Evolutionary conservation across 1,140 invertebrate species (phyloP), one percentile per base, ranked within the genome.

Genomic region (Cydia fagiglandana): DNA sequence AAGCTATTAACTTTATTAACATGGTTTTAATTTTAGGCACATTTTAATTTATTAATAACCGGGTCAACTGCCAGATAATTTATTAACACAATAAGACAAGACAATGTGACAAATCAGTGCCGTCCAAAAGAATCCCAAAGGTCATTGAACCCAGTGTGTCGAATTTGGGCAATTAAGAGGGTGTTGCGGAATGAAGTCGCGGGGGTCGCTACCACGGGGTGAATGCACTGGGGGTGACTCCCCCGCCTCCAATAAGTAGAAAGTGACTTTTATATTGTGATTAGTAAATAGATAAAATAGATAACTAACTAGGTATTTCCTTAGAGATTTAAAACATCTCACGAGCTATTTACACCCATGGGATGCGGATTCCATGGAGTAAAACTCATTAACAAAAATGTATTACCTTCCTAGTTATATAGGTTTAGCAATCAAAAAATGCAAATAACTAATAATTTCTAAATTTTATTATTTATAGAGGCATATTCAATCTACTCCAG

Each of bases 131-230:
- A 82, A 81, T 83, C 80, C 79, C 28, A 74, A 24, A 82, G 89
- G 83, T 90, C 85, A 73, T 87, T 89, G 88, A 92, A 90, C 90
- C 84, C 79, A 76, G 77, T 83, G 84, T 82, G 83, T 82, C 84
- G 85, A 88, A 85, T 90, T 91, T 87, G 76, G 84, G 84, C 88
- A 92, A 91, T 92, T 92, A 91, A 88, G 83, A 89, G 89, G 89
- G 90, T 84, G 90, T 88, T 84, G 83, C 81, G 88, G 88, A 87
- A 90, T 87, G 85, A 90, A 83, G 86, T 85, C 84, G 79, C 81
- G 85, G 86, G 88, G 84, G 82, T 76, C 80, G 80, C 81, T 88
- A 84, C 89, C 87, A 88, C 83, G 88, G 88, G 91, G 91, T 91
- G 88, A 90, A 90, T 90, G 88, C 87, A 90, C 88, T 86, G 79